Percentiles rank a stretch among this genome's conserved stretches.
phyloP scores from a whole-genome alignment of 2,888 invertebrate species.

The Antheraea yamamai region DNA sequence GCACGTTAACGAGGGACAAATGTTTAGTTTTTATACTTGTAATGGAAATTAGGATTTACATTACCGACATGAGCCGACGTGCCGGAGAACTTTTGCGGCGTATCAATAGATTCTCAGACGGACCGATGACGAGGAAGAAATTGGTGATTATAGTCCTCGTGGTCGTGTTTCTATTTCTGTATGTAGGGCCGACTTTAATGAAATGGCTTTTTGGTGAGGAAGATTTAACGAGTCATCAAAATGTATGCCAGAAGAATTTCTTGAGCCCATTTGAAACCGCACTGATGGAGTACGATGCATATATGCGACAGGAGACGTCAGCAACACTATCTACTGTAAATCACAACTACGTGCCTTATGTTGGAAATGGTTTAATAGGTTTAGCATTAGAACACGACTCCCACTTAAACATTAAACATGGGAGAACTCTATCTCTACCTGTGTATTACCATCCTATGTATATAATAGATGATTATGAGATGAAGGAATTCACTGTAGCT shows the following conservation, averaged over 20 bases:
- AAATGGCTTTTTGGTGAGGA: slow-evolving; percentile 83
- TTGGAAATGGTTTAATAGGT: slow-evolving; percentile 89
- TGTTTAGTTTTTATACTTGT: slow-evolving; percentile 34
- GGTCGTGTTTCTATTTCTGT: slow-evolving; percentile 82
- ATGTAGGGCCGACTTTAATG: slow-evolving; percentile 84
- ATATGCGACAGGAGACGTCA: slow-evolving; percentile 82
- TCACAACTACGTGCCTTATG: slow-evolving; percentile 86
- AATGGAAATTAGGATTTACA: slow-evolving; percentile 68
- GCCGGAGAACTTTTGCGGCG: slow-evolving; percentile 73
- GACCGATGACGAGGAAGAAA: slow-evolving; percentile 76
- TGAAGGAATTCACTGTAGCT: slow-evolving; percentile 86
- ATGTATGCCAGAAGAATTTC: slow-evolving; percentile 85
- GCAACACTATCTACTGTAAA: slow-evolving; percentile 75
- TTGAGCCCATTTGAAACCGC: slow-evolving; percentile 83
- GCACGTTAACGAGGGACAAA: slow-evolving; percentile 20
- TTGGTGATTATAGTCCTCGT: slow-evolving; percentile 77
- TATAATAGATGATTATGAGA: slow-evolving; percentile 76
- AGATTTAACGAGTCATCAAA: slow-evolving; percentile 72
- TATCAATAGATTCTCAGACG: slow-evolving; percentile 71
- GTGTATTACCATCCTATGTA: slow-evolving; percentile 86
- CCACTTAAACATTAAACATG: slow-evolving; percentile 85
- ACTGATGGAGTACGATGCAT: slow-evolving; percentile 85
- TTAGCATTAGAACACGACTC: slow-evolving; percentile 84
- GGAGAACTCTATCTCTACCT: slow-evolving; percentile 85
- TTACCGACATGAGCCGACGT: slow-evolving; percentile 69